phyloP scores from a whole-genome alignment of 2,113 vertebrate species.

The Opisthocomus hoazin region DNA sequence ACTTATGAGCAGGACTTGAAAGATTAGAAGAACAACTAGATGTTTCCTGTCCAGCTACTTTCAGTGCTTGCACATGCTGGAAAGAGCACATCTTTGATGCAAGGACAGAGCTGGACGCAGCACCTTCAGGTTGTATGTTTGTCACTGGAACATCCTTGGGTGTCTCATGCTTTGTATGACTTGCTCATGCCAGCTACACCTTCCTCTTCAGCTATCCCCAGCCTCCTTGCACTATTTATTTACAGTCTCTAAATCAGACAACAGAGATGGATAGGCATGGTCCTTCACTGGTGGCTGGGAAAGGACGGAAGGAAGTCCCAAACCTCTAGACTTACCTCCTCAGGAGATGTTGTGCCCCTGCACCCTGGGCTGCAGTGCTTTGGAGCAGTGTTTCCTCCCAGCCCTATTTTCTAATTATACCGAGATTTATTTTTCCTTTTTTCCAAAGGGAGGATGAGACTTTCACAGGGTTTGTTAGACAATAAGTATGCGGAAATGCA shows the following conservation, averaged over 20 bases:
- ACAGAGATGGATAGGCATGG: background rate
- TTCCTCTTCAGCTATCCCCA: background rate
- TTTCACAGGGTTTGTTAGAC: constrained; percentile 36
- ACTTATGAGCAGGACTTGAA: background rate
- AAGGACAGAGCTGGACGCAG: background rate
- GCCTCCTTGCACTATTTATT: background rate
- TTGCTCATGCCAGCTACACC: background rate
- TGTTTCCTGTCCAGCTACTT: background rate
- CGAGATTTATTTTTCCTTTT: background rate
- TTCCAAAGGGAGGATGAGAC: background rate
- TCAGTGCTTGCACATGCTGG: background rate
- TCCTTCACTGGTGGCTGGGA: background rate
- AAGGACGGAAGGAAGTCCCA: background rate
- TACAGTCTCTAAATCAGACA: background rate
- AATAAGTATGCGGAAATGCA: constrained; percentile 16
- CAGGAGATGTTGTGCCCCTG: background rate
- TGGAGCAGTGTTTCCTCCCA: background rate
- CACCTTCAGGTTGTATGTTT: background rate
- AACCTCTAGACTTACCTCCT: background rate
- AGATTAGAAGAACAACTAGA: background rate
- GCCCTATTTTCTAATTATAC: background rate
- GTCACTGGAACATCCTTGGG: background rate
- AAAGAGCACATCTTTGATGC: background rate
- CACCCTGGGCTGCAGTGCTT: background rate
- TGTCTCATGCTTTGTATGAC: background rate